Evolutionary conservation across 2,797 vertebrate species (phyloP), one percentile per base, ranked within the genome.

Genomic region (Philypnodon macrostomus): DNA sequence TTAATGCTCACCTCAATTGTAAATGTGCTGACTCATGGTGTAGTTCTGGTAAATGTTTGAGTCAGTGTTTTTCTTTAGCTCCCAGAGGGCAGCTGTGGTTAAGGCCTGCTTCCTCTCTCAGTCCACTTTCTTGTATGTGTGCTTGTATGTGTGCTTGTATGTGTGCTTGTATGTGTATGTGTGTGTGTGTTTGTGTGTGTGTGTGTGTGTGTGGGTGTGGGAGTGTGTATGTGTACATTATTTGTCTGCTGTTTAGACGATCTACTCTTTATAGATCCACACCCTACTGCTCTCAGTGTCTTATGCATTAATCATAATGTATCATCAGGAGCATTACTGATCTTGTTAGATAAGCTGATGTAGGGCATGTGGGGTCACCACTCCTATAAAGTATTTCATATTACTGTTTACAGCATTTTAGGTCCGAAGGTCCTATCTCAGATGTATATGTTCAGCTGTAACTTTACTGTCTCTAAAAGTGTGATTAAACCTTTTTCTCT

Each of bases 21-120:
- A 60, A 60, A 80, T 51, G 24, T 67, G 70, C 69, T 52, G 65
- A 77, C 44, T 82, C 66, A 70, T n/a, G 15, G 27, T 65, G 32
- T 31, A 17, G 32, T 60, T 47, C 47, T 53, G 65, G 53, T 37
- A 73, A 83, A 80, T 27, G 62, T 35, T 47, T 74, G 71, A 79
- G 62, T 80, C 77, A 73, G 41, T 64, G 34, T 24, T 62, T 78
- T 73, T 11, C 33, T 63, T 53, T 7, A 55, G 45, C 30, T 62
- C 67, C 68, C 58, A 50, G 47, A 59, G 67, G 64, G 35, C 47
- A 38, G 58, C 58, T 57, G 57, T 37, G 35, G 42, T 67, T 47
- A 54, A 50, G 44, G 27, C 37, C 50, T 33, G 44, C 56, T 67
- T 63, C 56, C 33, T 58, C n/a, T n/a, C n/a, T 39, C 44, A 2